Conservation (phyloP, 1,140 invertebrate genomes). For the Drosophila pruinosa region DNA sequence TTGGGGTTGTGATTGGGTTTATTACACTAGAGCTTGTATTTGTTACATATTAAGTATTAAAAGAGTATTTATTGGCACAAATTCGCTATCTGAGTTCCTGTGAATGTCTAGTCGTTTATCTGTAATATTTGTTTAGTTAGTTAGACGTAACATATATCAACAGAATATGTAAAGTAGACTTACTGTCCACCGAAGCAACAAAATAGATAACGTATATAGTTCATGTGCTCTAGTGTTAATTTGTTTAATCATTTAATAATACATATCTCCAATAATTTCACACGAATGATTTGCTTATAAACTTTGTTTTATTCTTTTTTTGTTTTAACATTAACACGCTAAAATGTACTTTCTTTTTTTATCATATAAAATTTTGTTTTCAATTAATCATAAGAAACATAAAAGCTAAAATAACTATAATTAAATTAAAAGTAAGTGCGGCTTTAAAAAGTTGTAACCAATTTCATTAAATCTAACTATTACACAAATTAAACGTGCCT, state of each 20-base stretch:
- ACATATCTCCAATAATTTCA: slow-evolving; percentile 62
- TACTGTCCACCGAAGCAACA: background rate
- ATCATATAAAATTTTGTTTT: slow-evolving; percentile 71
- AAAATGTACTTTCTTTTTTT: slow-evolving; percentile 61
- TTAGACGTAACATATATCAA: too few relatives aligned
- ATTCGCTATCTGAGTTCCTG: slow-evolving; percentile 52
- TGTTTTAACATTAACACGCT: slow-evolving; percentile 69
- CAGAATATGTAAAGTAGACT: background rate
- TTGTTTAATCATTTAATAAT: slow-evolving; percentile 2
- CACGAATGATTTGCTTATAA: slow-evolving; percentile 53
- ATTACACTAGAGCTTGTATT: slow-evolving; percentile 14
- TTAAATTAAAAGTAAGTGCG: slow-evolving; percentile 48
- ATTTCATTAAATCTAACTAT: slow-evolving; percentile 39
- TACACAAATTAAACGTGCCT: slow-evolving; percentile 36
- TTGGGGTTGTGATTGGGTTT: background rate
- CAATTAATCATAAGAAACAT: slow-evolving; percentile 62
- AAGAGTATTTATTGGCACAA: slow-evolving; percentile 63
- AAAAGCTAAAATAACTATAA: slow-evolving; percentile 64
- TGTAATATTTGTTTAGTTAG: slow-evolving; percentile 1
- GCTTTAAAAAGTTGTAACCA: slow-evolving; percentile 43
- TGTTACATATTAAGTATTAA: slow-evolving; percentile 34
- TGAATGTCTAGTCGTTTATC: slow-evolving; percentile 5
- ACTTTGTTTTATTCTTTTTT: slow-evolving; percentile 61
- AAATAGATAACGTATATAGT: background rate
- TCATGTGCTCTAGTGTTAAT: background rate